Base-by-base conservation (phyloP, 2,888 invertebrate species). In the Sepiola atlantica region DNA sequence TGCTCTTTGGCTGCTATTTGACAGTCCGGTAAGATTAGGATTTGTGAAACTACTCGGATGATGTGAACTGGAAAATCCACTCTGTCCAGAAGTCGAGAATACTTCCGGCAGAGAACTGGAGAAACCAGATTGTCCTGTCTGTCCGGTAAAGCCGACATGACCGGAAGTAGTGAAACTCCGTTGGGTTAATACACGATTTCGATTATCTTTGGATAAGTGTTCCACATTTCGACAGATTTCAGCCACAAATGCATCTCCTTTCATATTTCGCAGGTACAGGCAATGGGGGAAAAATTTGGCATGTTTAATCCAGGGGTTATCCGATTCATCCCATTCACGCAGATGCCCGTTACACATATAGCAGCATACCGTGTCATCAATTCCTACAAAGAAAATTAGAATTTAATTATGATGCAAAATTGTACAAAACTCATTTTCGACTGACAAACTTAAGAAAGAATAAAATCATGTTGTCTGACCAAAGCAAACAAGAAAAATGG, bases 211-310 rank as follows among this genome's bases (percentile, higher is more conserved):
- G 54, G 92, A 54, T 92, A 92, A 92, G 28, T 92, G 92, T 45
- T 92, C 92, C 35, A 92, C n/a, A 92, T 92, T 92, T 92, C 92
- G 92, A 92, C 92, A 92, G 28, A 92, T 92, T 92, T 92, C 92
- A 55, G 92, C 92, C 4, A 92, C 92, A n/a, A 92, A 92, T 45
- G 92, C 92, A 45, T 92, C 92, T 16, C 92, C 92, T 28, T 92
- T 92, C 92, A 92, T 92, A 28, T 92, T 92, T 92, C 92, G 45
- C 32, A 92, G 20, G 55, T 92, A 92, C n/a, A 92, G 93, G 55
- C 93, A 93, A 57, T 61, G 35, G 32, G 57, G 93, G 24, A 93
- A 93, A 57, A 35, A 93, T 93, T 93, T 93, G n/a, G 57, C 61
- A 35, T 93, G 93, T 24, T 93, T 57, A 55, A 93, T 61, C 93